Base-by-base conservation (phyloP, 2,113 vertebrate species). In the Cnemophilus loriae region DNA sequence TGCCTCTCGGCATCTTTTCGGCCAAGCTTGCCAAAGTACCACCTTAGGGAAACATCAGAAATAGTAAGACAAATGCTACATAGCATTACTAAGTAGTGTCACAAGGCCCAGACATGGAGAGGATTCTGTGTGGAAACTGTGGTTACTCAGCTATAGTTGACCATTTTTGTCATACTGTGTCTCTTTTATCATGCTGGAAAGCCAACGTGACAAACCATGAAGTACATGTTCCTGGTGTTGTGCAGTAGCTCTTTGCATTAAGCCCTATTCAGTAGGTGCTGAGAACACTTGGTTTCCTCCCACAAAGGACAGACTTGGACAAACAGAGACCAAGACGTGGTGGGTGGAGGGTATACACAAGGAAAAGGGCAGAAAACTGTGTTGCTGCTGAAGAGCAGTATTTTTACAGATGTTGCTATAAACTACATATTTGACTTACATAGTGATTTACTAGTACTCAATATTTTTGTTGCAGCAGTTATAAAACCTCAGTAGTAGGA, bases 21-120 rank as follows among this genome's bases (percentile, higher is more conserved):
- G 81, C 99, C 99, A 92, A 99, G 98, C 98, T 99, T 99, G 84
- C 99, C 99, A 81, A 99, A 99, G 97, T 99, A 99, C 99, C 99
- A 99, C 97, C 99, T 98, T 91, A 57, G 35, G 55, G 42, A 94
- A 95, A 92, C 10, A 81, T 6, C 84, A 81, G 41, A 80, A 91
- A 67, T 17, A 68, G 59, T 93, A 53, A 89, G 56, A 92, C 75
- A 93, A 61, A 73, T 4, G 49, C 55, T 41, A 55, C 1, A 9
- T 7, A 59, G n/a, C 32, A 59, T 63, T 64, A 50, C 5, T 12
- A 47, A 13, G 9, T 9, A 46, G 64, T 13, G 49, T 47, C 53
- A 57, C 20, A 6, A 57, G 73, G 41, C 61, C 87, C 64, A 70
- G 63, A 37, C 17, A 50, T 0, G 28, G 53, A 57, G 64, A 74